Base-by-base conservation (phyloP, 2,113 vertebrate genomes). In the Rostratula benghalensis region DNA sequence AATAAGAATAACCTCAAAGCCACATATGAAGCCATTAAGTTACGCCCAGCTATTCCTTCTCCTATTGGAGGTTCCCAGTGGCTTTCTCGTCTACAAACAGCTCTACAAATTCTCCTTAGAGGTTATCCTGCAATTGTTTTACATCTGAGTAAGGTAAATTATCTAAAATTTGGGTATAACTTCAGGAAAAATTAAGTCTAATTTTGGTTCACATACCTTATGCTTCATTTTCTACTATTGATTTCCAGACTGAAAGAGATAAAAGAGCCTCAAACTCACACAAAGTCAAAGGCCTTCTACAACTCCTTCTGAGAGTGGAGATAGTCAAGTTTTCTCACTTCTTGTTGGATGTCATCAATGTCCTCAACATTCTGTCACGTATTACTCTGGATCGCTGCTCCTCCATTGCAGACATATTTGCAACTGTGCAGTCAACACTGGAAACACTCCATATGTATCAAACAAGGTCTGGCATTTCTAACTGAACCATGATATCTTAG, bases 361-460 rank as follows among this genome's bases (percentile, higher is more conserved):
- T 97, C n/a, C 97, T 98, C 35, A 95, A 80, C n/a, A 83, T 97
- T 74, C 80, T 98, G 46, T 97, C 94, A 81, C n/a, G 9, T 9
- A 67, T 97, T 73, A 95, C 4, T 59, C 77, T 94, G 45, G 90
- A 94, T 69, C 94, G 79, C 69, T 96, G 50, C 46, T 97, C 97
- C 45, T 97, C 96, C 39, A 89, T 97, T 68, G 97, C 96, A 51
- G 97, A 97, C 6, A 10, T 97, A 75, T 97, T 97, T 93, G 87
- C 93, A 76, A 94, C 96, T 0, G 5, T 96, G 76, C 94, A 96
- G 51, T 97, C 95, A 39, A 97, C 92, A 0, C 8, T 96, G 67
- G 92, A 97, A 93, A 96, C 92, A 64, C 97, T 98, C 30, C 57
- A 70, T 39, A 93, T 97, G 33, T 98, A 97, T 94, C 93, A 95